phyloP scores from a whole-genome alignment of 2,888 invertebrate genomes.

The Dicranocentrus wangi region DNA sequence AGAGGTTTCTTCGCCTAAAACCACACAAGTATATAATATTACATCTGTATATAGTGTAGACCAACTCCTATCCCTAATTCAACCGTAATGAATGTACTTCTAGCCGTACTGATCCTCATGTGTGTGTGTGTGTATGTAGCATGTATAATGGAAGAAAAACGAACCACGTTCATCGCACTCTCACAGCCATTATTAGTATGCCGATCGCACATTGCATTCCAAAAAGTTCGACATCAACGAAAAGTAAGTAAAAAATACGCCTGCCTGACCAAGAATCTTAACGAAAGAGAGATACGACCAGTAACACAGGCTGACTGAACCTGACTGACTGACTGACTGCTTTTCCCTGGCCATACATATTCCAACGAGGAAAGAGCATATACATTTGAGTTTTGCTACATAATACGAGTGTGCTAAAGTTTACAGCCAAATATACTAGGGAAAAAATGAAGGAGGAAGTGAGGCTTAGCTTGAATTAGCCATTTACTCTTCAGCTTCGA shows the following conservation, averaged over 20 bases:
- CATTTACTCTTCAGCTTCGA: conserved; percentile 47
- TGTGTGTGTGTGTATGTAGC: not conserved
- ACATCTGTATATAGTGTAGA: not conserved
- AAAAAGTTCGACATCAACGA: conserved; percentile 52
- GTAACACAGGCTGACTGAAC: conserved; percentile 36
- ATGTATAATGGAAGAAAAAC: conserved; percentile 9
- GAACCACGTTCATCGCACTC: conserved; percentile 31
- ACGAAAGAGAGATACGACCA: conserved; percentile 25
- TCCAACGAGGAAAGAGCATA: not conserved
- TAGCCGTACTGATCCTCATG: not conserved
- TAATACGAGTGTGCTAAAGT: too few relatives aligned
- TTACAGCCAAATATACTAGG: not conserved
- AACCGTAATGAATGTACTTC: conserved; percentile 7
- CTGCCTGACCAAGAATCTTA: conserved; percentile 51
- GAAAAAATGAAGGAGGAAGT: conserved; percentile 40
- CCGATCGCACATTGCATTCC: conserved; percentile 49
- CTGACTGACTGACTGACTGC: conserved; percentile 33
- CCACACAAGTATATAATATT: conserved; percentile 14
- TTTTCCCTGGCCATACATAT: not conserved
- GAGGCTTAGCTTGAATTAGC: conserved; percentile 55
- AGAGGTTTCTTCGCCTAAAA: conserved; percentile 17
- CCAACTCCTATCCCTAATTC: conserved; percentile 13
- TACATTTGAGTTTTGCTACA: too few relatives aligned
- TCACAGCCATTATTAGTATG: conserved; percentile 33
- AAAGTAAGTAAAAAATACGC: conserved; percentile 41